Evolutionary conservation across 2,888 invertebrate species (phyloP), one percentile per base, ranked within the genome.

Genomic region (Pachydiplax longipennis): DNA sequence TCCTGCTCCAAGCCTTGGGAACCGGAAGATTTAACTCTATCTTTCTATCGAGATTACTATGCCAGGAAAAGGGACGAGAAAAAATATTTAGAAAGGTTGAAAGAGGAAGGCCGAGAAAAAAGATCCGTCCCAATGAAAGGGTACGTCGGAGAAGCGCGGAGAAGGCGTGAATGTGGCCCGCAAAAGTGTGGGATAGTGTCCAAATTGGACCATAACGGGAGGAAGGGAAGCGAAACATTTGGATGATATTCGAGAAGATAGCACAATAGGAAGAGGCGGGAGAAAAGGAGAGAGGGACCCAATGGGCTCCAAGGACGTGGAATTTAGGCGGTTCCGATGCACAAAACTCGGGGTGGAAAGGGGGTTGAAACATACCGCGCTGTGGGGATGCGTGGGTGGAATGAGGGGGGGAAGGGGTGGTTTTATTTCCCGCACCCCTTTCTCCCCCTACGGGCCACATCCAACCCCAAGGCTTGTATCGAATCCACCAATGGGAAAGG

Each of bases 391-490:
- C 44, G 44, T 82, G 37, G 40, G 81, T 37, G 81, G 81, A 40
- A n/a, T 18, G 80, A 15, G 82, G 44, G n/a, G 53, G n/a, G 37
- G 13, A 25, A 35, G 53, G 58, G 58, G n/a, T 12, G 25, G 82
- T 40, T 13, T 35, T 35, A 18, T 37, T 37, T 35, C 40, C 37
- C 22, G 58, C 87, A 61, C 87, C 61, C 83, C 58, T 53, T 31
- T 35, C 58, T 35, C 58, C 83, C 83, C 25, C 44, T 15, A 22
- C 44, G 44, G n/a, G 40, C 25, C 37, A 37, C 65, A 61, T 87
- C 87, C 87, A 87, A 87, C 87, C 87, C 87, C 58, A 87, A 65
- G 87, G 61, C 87, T 87, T 61, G 65, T 37, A 87, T 37, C 13
- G 53, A 12, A 65, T 48, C 87, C 61, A 22, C 87, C 87, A 87